Evolutionary conservation across 2,797 vertebrate genomes (phyloP), one percentile per base, ranked within the genome.

Genomic region (Thaleichthys pacificus): DNA sequence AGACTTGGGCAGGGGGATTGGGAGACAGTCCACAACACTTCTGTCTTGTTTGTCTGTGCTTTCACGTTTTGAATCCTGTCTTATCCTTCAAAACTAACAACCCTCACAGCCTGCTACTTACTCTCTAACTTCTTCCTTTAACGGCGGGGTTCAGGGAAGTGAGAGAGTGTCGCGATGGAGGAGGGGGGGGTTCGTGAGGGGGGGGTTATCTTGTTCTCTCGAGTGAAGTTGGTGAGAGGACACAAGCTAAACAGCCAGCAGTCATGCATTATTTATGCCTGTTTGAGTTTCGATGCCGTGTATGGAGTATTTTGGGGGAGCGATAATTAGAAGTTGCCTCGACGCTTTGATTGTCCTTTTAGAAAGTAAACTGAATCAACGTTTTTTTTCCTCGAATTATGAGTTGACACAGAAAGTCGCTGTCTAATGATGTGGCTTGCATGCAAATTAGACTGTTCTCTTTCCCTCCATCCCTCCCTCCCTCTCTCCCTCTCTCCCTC

Each of bases 341-440:
- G 56, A 61, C 66, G 42, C 28, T 70, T 69, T 61, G 56, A 61
- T 71, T 64, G 70, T 69, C 28, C 30, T 73, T 73, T 71, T 70
- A 70, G 57, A 77, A 71, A 72, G 74, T 64, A 76, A 74, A 62
- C 75, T 32, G 63, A 38, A 62, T 35, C 63, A 24, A 38, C 65
- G 26, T 60, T 28, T 61, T n/a, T 5, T 21, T 22, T 51, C 42
- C 11, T 19, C 5, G 42, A 69, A 57, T 81, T 62, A 61, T 30
- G 32, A 72, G 58, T 49, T 69, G 64, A 65, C 60, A 60, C 22
- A 1, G 56, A 70, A n/a, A 58, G 65, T 73, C 56, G 21, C 69
- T 65, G 62, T 68, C 68, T 77, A 80, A 80, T 62, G 75, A 80
- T 63, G 68, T 68, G n/a, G 67, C 74, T 77, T 77, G 57, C 70